Evolutionary conservation across 1,140 invertebrate genomes (phyloP).

Genomic region (Cotesia glomerata): DNA sequence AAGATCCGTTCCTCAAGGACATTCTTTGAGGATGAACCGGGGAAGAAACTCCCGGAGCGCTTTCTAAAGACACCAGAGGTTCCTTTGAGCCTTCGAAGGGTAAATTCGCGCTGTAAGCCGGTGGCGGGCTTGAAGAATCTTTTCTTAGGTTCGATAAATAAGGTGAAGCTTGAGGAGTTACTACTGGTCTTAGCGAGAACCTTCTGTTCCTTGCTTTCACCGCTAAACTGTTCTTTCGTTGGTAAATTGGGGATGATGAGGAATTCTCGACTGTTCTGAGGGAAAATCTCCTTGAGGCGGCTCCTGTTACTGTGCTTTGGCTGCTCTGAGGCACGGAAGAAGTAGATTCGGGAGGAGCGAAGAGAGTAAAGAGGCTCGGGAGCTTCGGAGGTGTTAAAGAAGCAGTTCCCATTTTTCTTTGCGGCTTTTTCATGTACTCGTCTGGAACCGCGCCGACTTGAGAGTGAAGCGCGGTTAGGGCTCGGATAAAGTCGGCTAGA

Average conservation of each 20-base stretch:
- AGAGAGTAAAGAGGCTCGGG: slow-evolving; percentile 59
- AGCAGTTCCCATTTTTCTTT: slow-evolving; percentile 66
- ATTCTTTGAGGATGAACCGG: slow-evolving; percentile 46
- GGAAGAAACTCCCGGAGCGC: slow-evolving; percentile 45
- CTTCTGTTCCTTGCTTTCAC: slow-evolving; percentile 44
- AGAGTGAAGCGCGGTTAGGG: slow-evolving; percentile 69
- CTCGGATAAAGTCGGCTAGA: slow-evolving; percentile 75
- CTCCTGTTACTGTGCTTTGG: slow-evolving; percentile 44
- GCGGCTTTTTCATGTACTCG: slow-evolving; percentile 48
- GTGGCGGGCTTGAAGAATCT: slow-evolving; percentile 26
- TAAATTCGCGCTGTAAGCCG: slow-evolving; percentile 45
- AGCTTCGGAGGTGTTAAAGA: slow-evolving; percentile 58
- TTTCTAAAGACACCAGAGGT: slow-evolving; percentile 50
- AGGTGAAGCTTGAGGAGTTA: slow-evolving; percentile 40
- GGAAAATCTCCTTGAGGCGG: slow-evolving; percentile 43
- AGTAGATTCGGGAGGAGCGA: slow-evolving; percentile 44
- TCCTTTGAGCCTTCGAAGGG: slow-evolving; percentile 49
- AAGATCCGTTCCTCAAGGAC: slow-evolving; percentile 44
- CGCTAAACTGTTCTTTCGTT: slow-evolving; percentile 42
- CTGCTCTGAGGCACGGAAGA: slow-evolving; percentile 42
- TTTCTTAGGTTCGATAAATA: slow-evolving; percentile 40
- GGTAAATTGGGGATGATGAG: slow-evolving; percentile 38
- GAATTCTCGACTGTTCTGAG: slow-evolving; percentile 46
- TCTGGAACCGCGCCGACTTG: slow-evolving; percentile 50
- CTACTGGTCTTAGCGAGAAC: slow-evolving; percentile 62